phyloP scores from a whole-genome alignment of 1,140 invertebrate genomes.

The Daktulosphaira vitifoliae region DNA sequence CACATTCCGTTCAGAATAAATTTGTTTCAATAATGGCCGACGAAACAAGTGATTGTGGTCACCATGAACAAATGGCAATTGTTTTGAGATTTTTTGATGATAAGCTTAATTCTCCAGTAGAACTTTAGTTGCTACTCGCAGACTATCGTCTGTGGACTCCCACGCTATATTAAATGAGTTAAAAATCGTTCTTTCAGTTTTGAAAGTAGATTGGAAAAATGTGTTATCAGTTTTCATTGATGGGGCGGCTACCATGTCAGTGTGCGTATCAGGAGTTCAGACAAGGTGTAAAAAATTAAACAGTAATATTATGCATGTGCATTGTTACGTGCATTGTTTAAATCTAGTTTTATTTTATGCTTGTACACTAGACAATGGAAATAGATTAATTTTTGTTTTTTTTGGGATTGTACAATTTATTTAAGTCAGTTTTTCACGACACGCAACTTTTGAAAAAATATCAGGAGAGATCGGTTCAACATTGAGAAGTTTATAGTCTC shows the following conservation, averaged over 20 bases:
- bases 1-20: background rate
- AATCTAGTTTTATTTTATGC: slow-evolving; percentile 21
- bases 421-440: slow-evolving; percentile 36
- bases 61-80: slow-evolving; percentile 29
- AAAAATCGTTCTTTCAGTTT: slow-evolving; percentile 5
- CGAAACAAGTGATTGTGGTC: slow-evolving; percentile 24
- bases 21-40: slow-evolving; percentile 28
- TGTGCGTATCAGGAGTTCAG: slow-evolving; percentile 14
- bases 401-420: slow-evolving; percentile 34
- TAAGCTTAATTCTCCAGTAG: slow-evolving; percentile 7
- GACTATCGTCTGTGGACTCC: background rate
- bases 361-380: slow-evolving; percentile 16
- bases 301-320: slow-evolving; percentile 21
- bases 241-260: slow-evolving; percentile 32
- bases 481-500: slow-evolving; percentile 32
- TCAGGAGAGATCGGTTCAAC: slow-evolving; percentile 17
- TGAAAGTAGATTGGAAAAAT: slow-evolving; percentile 24
- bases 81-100: slow-evolving; percentile 28
- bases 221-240: slow-evolving; percentile 29
- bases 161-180: slow-evolving; percentile 10
- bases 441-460: slow-evolving; percentile 34
- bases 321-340: slow-evolving; percentile 34
- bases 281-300: slow-evolving; percentile 29
- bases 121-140: slow-evolving; percentile 18
- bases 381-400: slow-evolving; percentile 22